Evolutionary conservation across 2,888 invertebrate species (phyloP).

Genomic region (Gari tellinella): DNA sequence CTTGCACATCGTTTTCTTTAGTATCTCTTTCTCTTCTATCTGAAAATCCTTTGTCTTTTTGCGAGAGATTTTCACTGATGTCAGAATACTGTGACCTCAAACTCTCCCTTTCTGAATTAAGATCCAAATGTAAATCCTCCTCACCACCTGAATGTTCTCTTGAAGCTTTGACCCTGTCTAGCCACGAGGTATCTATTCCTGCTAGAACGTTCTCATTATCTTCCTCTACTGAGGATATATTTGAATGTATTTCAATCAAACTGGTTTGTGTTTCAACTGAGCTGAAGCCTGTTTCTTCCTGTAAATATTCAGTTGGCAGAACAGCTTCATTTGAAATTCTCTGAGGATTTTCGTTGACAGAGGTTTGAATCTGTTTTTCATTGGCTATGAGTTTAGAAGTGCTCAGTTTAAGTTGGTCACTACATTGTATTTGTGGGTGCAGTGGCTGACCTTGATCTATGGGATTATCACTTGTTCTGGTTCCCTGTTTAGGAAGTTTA

Average conservation of each 20-base stretch:
- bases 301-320: no score
- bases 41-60: not conserved
- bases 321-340: no score
- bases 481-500: not conserved
- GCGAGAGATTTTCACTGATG: no score
- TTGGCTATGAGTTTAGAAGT: no score
- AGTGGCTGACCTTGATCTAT: no score
- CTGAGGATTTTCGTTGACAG: no score
- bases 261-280: conserved; percentile 59
- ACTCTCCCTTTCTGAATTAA: conserved; percentile 23
- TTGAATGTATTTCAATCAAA: conserved; percentile 38
- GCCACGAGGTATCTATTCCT: not conserved
- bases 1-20: conserved; percentile 1
- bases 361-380: no score
- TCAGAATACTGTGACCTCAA: no score
- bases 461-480: no score
- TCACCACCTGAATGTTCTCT: not conserved
- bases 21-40: not conserved
- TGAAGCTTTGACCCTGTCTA: not conserved
- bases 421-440: not conserved
- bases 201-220: not conserved
- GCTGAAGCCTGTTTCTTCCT: not conserved
- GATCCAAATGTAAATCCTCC: conserved; percentile 30
- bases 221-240: not conserved
- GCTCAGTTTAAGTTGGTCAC: not conserved